These are phyloP conservation scores for Gouania willdenowi DNA, from an alignment of 2,797 vertebrate species.

Conservation along the genomic window DNA sequence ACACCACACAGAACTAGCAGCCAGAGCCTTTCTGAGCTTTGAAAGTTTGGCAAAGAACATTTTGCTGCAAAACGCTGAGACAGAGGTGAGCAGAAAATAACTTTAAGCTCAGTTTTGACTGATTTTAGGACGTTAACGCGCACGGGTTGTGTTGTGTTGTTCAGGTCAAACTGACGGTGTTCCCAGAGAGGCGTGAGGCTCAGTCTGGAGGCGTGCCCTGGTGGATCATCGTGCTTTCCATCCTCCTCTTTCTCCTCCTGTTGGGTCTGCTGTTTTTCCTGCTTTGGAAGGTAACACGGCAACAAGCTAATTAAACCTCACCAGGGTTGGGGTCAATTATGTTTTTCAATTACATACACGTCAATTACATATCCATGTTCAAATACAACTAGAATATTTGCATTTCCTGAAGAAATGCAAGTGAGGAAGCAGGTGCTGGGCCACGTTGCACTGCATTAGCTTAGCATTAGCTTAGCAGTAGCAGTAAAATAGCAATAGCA, in stretches of 20 bases:
- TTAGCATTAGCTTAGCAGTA: too few relatives aligned
- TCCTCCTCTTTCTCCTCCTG: conserved; percentile 88
- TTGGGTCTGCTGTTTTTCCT: conserved; percentile 87
- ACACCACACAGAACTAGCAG: conserved; percentile 84
- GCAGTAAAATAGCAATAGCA: too few relatives aligned
- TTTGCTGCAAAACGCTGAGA: conserved; percentile 75
- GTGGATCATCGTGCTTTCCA: conserved; percentile 92
- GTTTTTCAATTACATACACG: too few relatives aligned
- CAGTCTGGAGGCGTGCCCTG: conserved; percentile 83
- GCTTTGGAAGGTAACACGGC: conserved; percentile 94
- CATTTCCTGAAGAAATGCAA: too few relatives aligned
- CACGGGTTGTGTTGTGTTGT: background rate
- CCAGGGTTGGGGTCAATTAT: too few relatives aligned
- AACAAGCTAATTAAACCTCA: too few relatives aligned
- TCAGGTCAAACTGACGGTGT: conserved; percentile 87
- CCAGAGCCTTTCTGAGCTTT: conserved; percentile 80
- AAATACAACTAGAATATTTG: too few relatives aligned
- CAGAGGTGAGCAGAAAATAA: conserved; percentile 72
- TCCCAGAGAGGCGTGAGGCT: conserved; percentile 80
- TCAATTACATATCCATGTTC: too few relatives aligned
- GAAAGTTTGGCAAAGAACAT: conserved; percentile 74
- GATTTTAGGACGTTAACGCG: background rate
- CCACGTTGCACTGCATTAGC: too few relatives aligned
- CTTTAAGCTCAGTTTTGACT: too few relatives aligned
- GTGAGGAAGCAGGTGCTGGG: too few relatives aligned